A percentile compares a stretch with the other conserved stretches of the same genome.
Evolutionary conservation across 2,888 invertebrate species (phyloP).

Genomic region (Drosophila prolongata): DNA sequence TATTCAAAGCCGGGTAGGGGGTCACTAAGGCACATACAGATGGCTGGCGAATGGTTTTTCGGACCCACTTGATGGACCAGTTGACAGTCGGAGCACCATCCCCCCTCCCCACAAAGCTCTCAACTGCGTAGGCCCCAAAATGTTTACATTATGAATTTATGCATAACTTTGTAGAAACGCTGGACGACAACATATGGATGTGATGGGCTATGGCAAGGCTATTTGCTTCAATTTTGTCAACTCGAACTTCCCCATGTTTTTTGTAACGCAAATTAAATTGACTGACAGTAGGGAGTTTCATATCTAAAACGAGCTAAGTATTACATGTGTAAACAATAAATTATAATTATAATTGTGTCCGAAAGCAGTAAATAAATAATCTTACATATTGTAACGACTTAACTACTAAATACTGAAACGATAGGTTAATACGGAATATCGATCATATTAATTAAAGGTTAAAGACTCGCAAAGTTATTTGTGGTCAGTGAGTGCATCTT

Average conservation of each 20-base stretch:
- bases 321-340: conserved; percentile 8
- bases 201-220: conserved; percentile 42
- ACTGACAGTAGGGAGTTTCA: conserved; percentile 12
- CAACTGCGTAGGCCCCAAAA: conserved; percentile 53
- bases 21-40: conserved; percentile 27
- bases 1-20: conserved; percentile 57
- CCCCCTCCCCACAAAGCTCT: conserved; percentile 5
- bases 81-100: conserved; percentile 62
- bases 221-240: conserved; percentile 8
- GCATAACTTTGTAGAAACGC: conserved; percentile 48
- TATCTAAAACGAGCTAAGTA: background rate
- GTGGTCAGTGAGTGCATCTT: background rate
- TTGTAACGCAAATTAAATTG: conserved; percentile 10
- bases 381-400: background rate
- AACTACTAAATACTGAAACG: too few relatives aligned
- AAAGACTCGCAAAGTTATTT: too few relatives aligned
- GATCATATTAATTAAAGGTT: too few relatives aligned
- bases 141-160: conserved; percentile 58
- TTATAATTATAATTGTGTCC: conserved; percentile 1
- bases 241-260: conserved; percentile 13
- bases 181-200: conserved; percentile 29
- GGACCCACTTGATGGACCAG: conserved; percentile 51
- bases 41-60: conserved; percentile 24
- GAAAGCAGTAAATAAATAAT: background rate
- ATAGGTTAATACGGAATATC: too few relatives aligned